These are phyloP conservation scores for Henricia sp. DNA, from an alignment of 53 echinoderm and acorn worm species.

Conservation along the genomic window DNA sequence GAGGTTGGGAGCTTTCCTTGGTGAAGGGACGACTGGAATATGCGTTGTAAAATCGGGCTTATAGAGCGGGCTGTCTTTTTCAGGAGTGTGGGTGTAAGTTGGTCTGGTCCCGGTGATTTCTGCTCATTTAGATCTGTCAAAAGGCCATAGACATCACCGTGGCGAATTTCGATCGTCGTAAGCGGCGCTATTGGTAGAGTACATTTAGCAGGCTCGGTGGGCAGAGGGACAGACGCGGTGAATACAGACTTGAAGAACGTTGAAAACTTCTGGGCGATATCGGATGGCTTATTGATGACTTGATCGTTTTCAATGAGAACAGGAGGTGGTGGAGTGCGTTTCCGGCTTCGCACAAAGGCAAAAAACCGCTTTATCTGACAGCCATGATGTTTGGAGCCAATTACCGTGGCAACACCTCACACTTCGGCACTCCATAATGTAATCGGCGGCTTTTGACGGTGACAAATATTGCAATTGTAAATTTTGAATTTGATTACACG, in stretches of 20 bases:
- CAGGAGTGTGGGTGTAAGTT: slow-evolving; percentile 20
- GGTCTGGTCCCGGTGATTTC: slow-evolving; percentile 54
- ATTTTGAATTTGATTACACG: no score
- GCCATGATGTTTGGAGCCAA: no score
- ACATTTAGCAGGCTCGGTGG: neutral
- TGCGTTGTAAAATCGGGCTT: slow-evolving; percentile 8
- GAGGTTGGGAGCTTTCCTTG: slow-evolving; percentile 7
- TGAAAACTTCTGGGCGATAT: slow-evolving; percentile 13
- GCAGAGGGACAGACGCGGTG: neutral
- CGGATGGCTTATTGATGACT: neutral
- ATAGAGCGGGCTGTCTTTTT: neutral
- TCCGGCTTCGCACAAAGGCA: slow-evolving; percentile 48
- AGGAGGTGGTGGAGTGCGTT: slow-evolving; percentile 46
- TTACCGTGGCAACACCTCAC: no score
- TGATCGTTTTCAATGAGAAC: slow-evolving; percentile 14
- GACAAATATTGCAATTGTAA: no score
- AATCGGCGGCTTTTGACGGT: no score
- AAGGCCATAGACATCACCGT: neutral
- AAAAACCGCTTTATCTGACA: slow-evolving; percentile 53
- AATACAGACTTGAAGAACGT: slow-evolving; percentile 10
- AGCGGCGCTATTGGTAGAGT: neutral
- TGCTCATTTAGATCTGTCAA: slow-evolving; percentile 20
- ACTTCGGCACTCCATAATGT: no score
- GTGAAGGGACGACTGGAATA: slow-evolving; percentile 13
- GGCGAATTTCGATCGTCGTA: neutral